phyloP scores from a whole-genome alignment of 2,113 vertebrate genomes.

The Balaeniceps rex region DNA sequence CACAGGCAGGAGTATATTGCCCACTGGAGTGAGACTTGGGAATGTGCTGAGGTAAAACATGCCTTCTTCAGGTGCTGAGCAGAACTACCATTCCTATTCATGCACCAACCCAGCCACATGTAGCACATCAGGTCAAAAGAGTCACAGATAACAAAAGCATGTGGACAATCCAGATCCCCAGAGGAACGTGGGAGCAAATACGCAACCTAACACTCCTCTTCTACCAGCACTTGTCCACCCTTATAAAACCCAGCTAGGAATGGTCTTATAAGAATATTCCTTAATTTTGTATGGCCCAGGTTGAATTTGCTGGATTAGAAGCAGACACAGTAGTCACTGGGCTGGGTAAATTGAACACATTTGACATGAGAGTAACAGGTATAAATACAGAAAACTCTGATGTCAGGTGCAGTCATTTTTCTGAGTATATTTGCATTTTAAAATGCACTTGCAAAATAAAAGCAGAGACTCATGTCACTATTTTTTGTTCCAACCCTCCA shows the following conservation, averaged over 20 bases:
- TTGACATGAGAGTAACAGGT: not conserved
- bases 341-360: not conserved
- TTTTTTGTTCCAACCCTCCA: not conserved
- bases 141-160: not conserved
- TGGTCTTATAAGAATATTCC: not conserved
- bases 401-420: not conserved
- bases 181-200: not conserved
- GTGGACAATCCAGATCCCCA: not conserved
- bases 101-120: not conserved
- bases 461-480: not conserved
- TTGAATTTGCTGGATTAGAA: not conserved
- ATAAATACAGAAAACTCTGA: not conserved
- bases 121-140: not conserved
- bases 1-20: not conserved
- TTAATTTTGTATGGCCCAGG: not conserved
- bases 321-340: not conserved
- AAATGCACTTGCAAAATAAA: not conserved
- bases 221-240: not conserved
- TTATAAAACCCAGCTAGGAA: not conserved
- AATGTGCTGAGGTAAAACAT: not conserved
- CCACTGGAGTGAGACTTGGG: not conserved
- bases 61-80: not conserved
- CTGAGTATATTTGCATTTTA: not conserved
- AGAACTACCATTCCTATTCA: not conserved
- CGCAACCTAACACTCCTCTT: not conserved